Percentiles rank a stretch among this genome's conserved stretches.
phyloP scores from a whole-genome alignment of 2,113 vertebrate species.

The Regulus satrapa region DNA sequence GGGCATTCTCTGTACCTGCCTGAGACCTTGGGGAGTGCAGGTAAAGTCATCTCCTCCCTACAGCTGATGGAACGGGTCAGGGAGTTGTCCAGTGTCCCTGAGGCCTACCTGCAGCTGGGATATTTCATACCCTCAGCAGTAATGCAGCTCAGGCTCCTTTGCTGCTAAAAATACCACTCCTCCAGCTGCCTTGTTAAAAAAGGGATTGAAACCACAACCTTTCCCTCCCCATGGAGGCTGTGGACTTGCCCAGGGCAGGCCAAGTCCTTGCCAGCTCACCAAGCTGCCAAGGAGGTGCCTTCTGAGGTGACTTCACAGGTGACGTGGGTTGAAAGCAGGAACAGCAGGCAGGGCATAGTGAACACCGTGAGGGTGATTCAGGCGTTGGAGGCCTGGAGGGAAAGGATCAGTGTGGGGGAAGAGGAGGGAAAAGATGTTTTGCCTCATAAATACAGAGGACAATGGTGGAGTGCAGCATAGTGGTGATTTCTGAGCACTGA shows the following conservation, averaged over 20 bases:
- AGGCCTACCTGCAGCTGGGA: background rate
- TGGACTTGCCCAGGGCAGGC: background rate
- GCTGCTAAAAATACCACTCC: background rate
- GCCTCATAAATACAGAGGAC: background rate
- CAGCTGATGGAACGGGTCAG: background rate
- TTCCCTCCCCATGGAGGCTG: background rate
- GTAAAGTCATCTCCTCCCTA: background rate
- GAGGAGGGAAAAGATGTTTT: background rate
- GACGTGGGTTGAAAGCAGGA: background rate
- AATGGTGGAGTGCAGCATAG: fast-evolving
- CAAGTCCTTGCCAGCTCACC: fast-evolving
- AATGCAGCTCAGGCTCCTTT: background rate
- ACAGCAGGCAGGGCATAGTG: background rate
- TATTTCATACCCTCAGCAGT: background rate
- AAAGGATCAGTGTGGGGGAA: background rate
- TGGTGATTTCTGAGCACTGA: background rate
- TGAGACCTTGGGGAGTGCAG: background rate
- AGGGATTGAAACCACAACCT: fast-evolving
- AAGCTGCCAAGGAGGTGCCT: background rate
- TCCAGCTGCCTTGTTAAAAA: background rate
- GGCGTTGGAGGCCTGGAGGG: background rate
- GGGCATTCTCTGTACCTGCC: background rate
- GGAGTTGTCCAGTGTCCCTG: background rate
- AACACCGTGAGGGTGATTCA: fast-evolving
- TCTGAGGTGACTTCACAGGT: background rate